Evolutionary conservation across 2,888 invertebrate species (phyloP).

Genomic region (Hypselothyrea guttata): DNA sequence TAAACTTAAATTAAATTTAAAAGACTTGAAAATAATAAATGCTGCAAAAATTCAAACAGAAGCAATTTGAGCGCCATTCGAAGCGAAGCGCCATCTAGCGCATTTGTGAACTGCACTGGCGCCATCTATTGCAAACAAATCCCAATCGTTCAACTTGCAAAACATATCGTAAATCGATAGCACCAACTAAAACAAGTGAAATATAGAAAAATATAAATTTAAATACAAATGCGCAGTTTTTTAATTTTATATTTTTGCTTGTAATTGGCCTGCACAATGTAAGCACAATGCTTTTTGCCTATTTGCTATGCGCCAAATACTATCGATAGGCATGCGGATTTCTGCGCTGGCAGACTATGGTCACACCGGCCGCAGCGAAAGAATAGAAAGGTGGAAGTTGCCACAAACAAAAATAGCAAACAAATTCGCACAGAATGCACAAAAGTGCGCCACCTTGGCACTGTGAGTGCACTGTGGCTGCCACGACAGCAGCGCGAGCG

Average conservation of each 20-base stretch:
- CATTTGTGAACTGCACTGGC: neutral
- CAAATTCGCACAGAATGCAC: constrained; percentile 65
- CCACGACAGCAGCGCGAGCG: constrained; percentile 46
- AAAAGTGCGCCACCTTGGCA: constrained; percentile 73
- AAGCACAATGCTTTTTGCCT: too few relatives aligned
- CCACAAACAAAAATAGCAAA: constrained; percentile 52
- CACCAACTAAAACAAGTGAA: too few relatives aligned
- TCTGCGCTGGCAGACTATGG: neutral
- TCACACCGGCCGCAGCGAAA: constrained; percentile 4
- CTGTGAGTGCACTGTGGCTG: constrained; percentile 30
- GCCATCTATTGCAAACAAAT: neutral
- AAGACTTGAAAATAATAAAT: too few relatives aligned
- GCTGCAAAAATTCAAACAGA: too few relatives aligned
- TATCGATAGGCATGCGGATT: constrained; percentile 1
- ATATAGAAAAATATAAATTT: too few relatives aligned
- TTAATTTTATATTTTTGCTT: too few relatives aligned
- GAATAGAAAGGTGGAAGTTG: constrained; percentile 48
- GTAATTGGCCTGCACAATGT: too few relatives aligned
- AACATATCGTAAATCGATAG: too few relatives aligned
- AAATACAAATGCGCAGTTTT: too few relatives aligned
- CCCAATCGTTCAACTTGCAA: too few relatives aligned
- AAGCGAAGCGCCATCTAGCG: constrained; percentile 23
- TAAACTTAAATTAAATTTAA: too few relatives aligned
- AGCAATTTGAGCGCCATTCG: neutral
- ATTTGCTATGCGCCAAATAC: too few relatives aligned